A percentile compares a stretch with the other conserved stretches of the same genome.
Conservation (phyloP, 2,113 vertebrate genomes). For the Trogon surrucura region DNA sequence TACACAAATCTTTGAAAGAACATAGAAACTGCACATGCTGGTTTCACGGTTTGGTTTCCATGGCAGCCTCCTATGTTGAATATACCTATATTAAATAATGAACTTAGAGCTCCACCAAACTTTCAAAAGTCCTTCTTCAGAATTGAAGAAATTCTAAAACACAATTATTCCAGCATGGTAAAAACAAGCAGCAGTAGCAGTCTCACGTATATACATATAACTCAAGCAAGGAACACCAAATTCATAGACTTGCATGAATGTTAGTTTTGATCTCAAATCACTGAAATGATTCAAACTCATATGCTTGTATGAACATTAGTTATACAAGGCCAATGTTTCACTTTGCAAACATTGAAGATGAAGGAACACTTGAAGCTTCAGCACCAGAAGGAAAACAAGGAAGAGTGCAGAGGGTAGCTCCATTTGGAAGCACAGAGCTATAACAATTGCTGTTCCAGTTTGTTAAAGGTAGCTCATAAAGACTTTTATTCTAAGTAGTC, state of each 20-base stretch:
- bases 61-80: neutral
- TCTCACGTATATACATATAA: neutral
- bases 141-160: conserved; percentile 21
- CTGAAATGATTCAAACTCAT: neutral
- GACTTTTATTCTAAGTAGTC: conserved; percentile 52
- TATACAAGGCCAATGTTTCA: conserved; percentile 66
- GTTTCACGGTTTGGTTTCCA: conserved; percentile 37
- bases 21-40: neutral
- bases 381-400: conserved; percentile 77
- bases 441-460: conserved; percentile 66
- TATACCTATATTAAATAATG: conserved; percentile 2
- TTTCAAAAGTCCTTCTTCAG: neutral
- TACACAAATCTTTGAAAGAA: neutral
- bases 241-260: neutral
- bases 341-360: conserved; percentile 67
- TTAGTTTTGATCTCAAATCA: neutral
- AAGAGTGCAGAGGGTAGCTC: conserved; percentile 69
- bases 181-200: neutral
- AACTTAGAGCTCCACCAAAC: conserved; percentile 19
- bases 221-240: neutral
- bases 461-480: conserved; percentile 63
- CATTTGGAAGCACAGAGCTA: conserved; percentile 56
- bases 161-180: neutral
- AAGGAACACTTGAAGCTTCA: conserved; percentile 76
- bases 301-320: neutral